Percentiles rank a stretch among this genome's conserved stretches.
Conservation (phyloP, 2,113 vertebrate genomes). For the Sylvilagus bachmani region DNA sequence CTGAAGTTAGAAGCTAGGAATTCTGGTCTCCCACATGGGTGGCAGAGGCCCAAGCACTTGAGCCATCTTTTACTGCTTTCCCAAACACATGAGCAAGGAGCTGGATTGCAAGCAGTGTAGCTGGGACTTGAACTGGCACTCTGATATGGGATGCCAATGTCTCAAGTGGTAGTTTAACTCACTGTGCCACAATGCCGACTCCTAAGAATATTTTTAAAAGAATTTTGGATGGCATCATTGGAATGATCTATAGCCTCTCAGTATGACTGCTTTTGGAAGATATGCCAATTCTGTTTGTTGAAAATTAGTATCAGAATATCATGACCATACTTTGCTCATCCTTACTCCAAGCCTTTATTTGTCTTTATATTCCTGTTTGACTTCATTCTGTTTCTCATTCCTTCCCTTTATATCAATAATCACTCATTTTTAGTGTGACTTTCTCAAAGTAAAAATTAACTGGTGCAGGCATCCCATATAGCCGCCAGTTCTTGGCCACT, state of each 20-base stretch:
- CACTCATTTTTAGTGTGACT: background rate
- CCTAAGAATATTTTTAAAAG: slow-evolving; percentile 14
- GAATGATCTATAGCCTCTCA: background rate
- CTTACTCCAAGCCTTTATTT: background rate
- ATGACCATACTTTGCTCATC: background rate
- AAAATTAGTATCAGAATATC: slow-evolving; percentile 4
- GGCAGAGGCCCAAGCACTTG: too few species aligned
- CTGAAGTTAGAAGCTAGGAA: too few species aligned
- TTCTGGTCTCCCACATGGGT: too few species aligned
- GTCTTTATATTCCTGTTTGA: slow-evolving; percentile 2
- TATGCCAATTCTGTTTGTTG: background rate
- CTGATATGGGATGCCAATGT: too few species aligned
- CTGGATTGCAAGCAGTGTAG: too few species aligned
- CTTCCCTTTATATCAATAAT: slow-evolving; percentile 15
- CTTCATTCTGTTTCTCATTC: background rate
- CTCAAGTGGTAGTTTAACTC: too few species aligned
- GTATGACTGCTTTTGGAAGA: background rate
- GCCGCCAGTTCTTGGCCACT: too few species aligned
- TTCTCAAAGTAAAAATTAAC: slow-evolving; percentile 7
- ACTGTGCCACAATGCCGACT: too few species aligned
- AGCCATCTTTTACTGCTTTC: too few species aligned
- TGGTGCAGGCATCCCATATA: background rate
- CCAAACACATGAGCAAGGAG: too few species aligned
- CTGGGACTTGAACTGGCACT: too few species aligned
- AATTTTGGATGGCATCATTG: slow-evolving; percentile 3